Base-by-base conservation (phyloP, 2,888 invertebrate genomes). In the Melanostoma mellinum region DNA sequence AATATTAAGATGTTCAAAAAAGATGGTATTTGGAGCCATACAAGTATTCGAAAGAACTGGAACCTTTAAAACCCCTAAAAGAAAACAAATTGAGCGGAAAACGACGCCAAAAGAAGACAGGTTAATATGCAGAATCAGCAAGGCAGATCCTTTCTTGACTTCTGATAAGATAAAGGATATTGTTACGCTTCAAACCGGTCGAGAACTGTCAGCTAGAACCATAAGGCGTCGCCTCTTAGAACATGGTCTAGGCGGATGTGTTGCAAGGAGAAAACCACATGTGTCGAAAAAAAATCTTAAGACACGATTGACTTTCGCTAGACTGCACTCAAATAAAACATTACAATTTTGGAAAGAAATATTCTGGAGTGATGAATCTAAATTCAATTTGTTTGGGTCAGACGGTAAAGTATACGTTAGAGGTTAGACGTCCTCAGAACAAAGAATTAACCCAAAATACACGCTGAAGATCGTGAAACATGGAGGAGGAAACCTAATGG, bases 231-330 rank as follows among this genome's bases (percentile, higher is more conserved):
- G 35, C 32, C 10, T 63, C n/a, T 5, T 30, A 8, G 63, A 63
- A 50, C 36, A 36, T 35, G 38, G 8, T 36, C 63, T 63, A n/a
- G 38, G 50, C 6, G 50, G 20, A 30, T 65, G 32, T 9, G 40
- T 65, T 10, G 48, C 52, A 8, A 8, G 52, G 9, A 65, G 32
- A 35, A 65, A 40, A 32, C n/a, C 65, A 10, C 48, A 36, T 56
- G 56, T 30, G 6, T 56, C 32, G 3, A 56, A 38, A 56, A 53
- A n/a, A 4, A 52, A 52, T 52, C 33, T 52, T 9, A 52, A 52
- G 52, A 52, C 9, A 20, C 33, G 33, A 9, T 52, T 52, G 4
- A 52, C 20, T 20, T 20, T 20, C 20, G 20, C 1, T 20, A 20
- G 20, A 20, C 1, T 20, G 20, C 20, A 20, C 20, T 20, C 20